These are phyloP conservation scores for Phrynosoma blainvillii DNA, from an alignment of 2,113 vertebrate genomes.

Conservation along the genomic window DNA sequence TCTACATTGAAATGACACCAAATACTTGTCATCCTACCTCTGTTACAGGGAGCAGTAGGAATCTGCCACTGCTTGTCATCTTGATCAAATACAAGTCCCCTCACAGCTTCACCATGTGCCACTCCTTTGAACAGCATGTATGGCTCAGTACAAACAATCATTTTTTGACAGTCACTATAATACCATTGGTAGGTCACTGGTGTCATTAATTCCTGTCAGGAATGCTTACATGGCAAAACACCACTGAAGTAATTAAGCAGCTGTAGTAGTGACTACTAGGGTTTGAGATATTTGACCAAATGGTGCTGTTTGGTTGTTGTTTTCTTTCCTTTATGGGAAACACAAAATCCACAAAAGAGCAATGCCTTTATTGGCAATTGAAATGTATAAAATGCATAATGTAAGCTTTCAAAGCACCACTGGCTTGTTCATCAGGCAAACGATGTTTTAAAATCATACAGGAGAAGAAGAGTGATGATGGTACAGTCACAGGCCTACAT, in stretches of 20 bases:
- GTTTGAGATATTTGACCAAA: not conserved
- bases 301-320: not conserved
- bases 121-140: conserved; percentile 54
- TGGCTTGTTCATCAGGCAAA: no score
- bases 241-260: conserved; percentile 7
- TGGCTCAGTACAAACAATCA: conserved; percentile 21
- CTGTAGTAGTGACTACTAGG: conserved; percentile 9
- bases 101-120: conserved; percentile 59
- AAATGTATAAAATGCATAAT: no score
- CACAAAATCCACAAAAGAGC: no score
- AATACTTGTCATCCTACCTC: conserved; percentile 69
- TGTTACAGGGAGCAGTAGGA: conserved; percentile 63
- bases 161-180: conserved; percentile 16
- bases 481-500: no score
- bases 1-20: conserved; percentile 79
- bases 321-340: not conserved
- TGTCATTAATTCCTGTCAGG: conserved; percentile 34
- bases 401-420: no score
- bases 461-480: no score
- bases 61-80: conserved; percentile 65
- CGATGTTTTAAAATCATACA: no score
- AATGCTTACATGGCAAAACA: conserved; percentile 7
- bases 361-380: no score
- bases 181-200: conserved; percentile 13
- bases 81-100: conserved; percentile 71